Percentiles rank a stretch among this genome's conserved stretches.
These are phyloP conservation scores for Eupithecia centaureata DNA, from an alignment of 2,888 invertebrate genomes.

Conservation along the genomic window DNA sequence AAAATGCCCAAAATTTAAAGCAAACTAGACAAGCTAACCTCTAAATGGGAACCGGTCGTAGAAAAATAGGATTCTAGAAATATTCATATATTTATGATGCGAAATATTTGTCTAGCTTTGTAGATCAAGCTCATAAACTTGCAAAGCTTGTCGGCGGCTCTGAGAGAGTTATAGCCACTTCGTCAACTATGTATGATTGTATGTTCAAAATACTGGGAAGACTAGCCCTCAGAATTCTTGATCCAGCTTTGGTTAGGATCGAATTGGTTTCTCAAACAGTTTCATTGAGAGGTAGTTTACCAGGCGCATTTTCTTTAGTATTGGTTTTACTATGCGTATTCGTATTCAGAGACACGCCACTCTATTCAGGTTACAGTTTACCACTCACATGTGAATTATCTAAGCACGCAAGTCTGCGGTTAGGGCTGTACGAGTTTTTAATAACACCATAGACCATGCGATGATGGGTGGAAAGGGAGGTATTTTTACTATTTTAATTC, in stretches of 20 bases:
- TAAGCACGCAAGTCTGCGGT: constrained; percentile 43
- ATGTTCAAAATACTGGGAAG: constrained; percentile 3
- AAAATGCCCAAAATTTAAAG: not conserved
- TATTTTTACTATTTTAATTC: not conserved
- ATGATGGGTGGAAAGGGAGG: too few relatives aligned
- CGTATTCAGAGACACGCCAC: constrained; percentile 40
- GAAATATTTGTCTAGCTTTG: constrained; percentile 7
- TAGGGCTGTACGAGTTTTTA: constrained; percentile 38
- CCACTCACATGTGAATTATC: constrained; percentile 55
- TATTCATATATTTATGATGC: constrained; percentile 6
- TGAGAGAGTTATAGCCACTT: not conserved
- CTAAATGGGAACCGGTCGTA: constrained; percentile 9
- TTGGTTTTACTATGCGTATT: constrained; percentile 7
- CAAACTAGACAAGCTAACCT: not conserved
- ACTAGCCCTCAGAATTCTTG: not conserved
- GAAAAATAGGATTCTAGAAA: not conserved
- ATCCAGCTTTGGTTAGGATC: constrained; percentile 9
- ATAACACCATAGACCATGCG: too few relatives aligned
- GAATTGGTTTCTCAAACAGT: constrained; percentile 16
- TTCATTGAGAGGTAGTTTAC: constrained; percentile 18
- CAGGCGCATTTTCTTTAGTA: constrained; percentile 29
- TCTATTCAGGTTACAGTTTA: constrained; percentile 53
- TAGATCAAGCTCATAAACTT: constrained; percentile 1
- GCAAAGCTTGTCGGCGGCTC: not conserved
- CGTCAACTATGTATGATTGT: not conserved